Evolutionary conservation across 2,888 invertebrate genomes (phyloP), one percentile per base, ranked within the genome.

Genomic region (Alentia gelatinosa): DNA sequence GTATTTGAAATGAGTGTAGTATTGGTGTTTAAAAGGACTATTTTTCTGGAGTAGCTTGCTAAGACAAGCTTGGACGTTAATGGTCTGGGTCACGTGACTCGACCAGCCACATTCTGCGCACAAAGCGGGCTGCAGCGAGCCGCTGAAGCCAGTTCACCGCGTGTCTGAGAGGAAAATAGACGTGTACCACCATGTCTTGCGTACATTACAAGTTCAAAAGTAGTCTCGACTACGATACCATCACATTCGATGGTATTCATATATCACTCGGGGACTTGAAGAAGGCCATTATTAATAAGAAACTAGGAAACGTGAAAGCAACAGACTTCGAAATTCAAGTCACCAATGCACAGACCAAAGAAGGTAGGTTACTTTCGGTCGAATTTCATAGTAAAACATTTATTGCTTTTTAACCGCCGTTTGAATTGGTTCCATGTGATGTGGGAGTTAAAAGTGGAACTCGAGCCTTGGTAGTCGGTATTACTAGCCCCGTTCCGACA

Each of bases 181-280:
- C 79, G 39, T 83, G 39, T 40, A 35, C 0, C 9, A 89, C 74
- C 56, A 96, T 96, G 96, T 96, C 96, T 98, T 99, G 99, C 95
- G 98, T 99, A 93, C 99, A 99, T 96, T 99, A 99, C 97, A 99
- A 99, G 96, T 99, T 99, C 96, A 99, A 99, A 97, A 98, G 99
- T 95, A 98, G 98, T 92, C 97, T 98, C 95, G 98, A 99, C 96
- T 99, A 98, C 97, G 99, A 99, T 96, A 99, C 99, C 12, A 98
- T 99, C 92, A 98, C 98, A 63, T 99, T 99, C 96, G 99, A 99
- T 97, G 99, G 99, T 91, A 97, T 99, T 91, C 98, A 99, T 96
- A 99, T 99, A 95, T 98, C 99, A 79, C 98, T 99, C 93, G 98
- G 97, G 84, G 99, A 99, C 96, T 97, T 99, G 93, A 99, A 99